phyloP scores from a whole-genome alignment of 2,888 invertebrate genomes.

The Apeira syringaria region DNA sequence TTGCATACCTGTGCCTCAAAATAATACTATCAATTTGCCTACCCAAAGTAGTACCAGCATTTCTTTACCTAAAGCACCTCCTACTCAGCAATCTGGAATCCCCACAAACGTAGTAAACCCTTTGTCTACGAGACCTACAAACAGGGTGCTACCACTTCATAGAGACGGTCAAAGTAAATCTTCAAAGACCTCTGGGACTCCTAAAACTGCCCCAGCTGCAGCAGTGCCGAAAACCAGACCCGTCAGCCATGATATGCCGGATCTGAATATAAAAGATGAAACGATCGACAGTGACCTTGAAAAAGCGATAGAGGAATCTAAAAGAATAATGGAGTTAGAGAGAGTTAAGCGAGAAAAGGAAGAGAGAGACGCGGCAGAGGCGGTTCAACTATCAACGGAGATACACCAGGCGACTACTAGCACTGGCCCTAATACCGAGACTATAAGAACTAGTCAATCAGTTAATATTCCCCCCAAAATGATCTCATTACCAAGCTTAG shows the following conservation, averaged over 20 bases:
- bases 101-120: slow-evolving; percentile 90
- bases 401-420: slow-evolving; percentile 63
- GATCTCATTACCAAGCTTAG: slow-evolving; percentile 66
- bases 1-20: slow-evolving; percentile 68
- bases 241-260: slow-evolving; percentile 77
- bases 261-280: slow-evolving; percentile 77
- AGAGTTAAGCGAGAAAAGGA: slow-evolving; percentile 72
- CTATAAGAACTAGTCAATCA: slow-evolving; percentile 38
- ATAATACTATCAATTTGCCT: slow-evolving; percentile 74
- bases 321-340: slow-evolving; percentile 76
- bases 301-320: slow-evolving; percentile 78
- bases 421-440: slow-evolving; percentile 41
- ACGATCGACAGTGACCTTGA: slow-evolving; percentile 79
- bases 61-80: slow-evolving; percentile 84
- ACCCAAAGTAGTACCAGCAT: slow-evolving; percentile 82
- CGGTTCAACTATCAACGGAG: slow-evolving; percentile 63
- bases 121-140: slow-evolving; percentile 88
- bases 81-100: slow-evolving; percentile 84
- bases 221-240: slow-evolving; percentile 62
- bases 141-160: slow-evolving; percentile 90
- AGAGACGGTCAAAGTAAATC: slow-evolving; percentile 85
- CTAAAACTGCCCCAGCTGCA: slow-evolving; percentile 51
- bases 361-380: slow-evolving; percentile 65
- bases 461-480: slow-evolving; percentile 49
- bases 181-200: slow-evolving; percentile 53